Conservation (phyloP, 1,140 invertebrate species). For the Helicoverpa zea region DNA sequence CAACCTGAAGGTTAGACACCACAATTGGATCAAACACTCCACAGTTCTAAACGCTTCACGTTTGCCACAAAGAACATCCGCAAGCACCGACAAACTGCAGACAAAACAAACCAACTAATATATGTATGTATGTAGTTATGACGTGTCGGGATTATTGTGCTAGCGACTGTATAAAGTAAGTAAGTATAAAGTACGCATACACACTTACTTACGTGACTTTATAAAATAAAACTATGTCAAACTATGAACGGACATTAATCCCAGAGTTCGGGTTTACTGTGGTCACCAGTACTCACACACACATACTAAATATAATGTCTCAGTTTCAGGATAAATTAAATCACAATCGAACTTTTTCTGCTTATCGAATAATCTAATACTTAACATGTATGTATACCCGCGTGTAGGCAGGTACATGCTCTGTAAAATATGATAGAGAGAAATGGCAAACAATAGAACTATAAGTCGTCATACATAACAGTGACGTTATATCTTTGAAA, state of each 20-base stretch:
- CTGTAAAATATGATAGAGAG: slow-evolving; percentile 45
- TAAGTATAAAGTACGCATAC: background rate
- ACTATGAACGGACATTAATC: no score
- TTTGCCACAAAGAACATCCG: slow-evolving; percentile 55
- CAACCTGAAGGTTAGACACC: background rate
- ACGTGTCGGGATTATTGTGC: background rate
- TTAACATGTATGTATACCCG: no score
- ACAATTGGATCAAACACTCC: background rate
- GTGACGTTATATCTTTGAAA: slow-evolving; percentile 25
- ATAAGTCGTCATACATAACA: slow-evolving; percentile 34
- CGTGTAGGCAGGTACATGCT: background rate
- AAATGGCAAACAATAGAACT: slow-evolving; percentile 46
- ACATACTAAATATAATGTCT: no score
- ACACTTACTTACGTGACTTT: no score
- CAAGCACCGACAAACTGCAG: slow-evolving; percentile 55
- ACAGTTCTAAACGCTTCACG: slow-evolving; percentile 11
- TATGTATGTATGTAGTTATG: background rate
- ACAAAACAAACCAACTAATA: slow-evolving; percentile 57
- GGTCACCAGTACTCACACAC: no score
- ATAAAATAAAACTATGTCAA: no score
- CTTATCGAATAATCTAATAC: no score
- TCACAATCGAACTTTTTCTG: no score
- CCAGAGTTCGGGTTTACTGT: no score
- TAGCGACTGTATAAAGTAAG: no score
- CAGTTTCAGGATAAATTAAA: no score